phyloP scores from a whole-genome alignment of 2,797 vertebrate genomes.

The Melanotaenia pygmaea region DNA sequence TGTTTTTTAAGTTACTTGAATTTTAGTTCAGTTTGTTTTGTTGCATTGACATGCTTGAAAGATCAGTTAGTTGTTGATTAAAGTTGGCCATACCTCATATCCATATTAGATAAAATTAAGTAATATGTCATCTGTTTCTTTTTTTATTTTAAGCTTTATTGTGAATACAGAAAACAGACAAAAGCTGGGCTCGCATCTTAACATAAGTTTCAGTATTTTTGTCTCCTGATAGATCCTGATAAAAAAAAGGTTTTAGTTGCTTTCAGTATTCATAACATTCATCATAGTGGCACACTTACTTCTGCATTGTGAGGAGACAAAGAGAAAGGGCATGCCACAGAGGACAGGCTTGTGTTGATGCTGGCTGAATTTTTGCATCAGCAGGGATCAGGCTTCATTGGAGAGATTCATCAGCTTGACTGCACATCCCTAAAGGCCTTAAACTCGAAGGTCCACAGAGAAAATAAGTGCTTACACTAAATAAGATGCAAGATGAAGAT shows the following conservation, averaged over 20 bases:
- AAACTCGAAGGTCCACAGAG: constrained; percentile 14
- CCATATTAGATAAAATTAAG: background rate
- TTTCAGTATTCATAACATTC: constrained; percentile 26
- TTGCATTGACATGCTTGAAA: background rate
- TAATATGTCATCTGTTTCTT: background rate
- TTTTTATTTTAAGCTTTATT: background rate
- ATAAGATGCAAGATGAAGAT: background rate
- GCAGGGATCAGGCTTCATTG: constrained; percentile 16
- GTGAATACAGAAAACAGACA: background rate
- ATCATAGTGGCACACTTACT: constrained; percentile 28
- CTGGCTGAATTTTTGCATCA: constrained; percentile 4
- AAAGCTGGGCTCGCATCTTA: background rate
- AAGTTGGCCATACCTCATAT: background rate
- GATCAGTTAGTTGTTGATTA: background rate
- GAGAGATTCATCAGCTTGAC: constrained; percentile 30
- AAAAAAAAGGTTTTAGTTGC: background rate
- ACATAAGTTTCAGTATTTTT: background rate
- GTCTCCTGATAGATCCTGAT: background rate
- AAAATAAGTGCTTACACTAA: constrained; percentile 1
- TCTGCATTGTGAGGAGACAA: constrained; percentile 19
- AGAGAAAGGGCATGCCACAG: constrained; percentile 40
- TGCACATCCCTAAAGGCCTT: constrained; percentile 17
- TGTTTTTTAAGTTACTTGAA: constrained; percentile 16
- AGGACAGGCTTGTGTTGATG: constrained; percentile 33
- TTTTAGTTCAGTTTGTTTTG: constrained; percentile 3